A percentile compares a stretch with the other conserved stretches of the same genome.
Conservation (phyloP, 2,888 invertebrate species). For the Epiperipatus broadwayi region DNA sequence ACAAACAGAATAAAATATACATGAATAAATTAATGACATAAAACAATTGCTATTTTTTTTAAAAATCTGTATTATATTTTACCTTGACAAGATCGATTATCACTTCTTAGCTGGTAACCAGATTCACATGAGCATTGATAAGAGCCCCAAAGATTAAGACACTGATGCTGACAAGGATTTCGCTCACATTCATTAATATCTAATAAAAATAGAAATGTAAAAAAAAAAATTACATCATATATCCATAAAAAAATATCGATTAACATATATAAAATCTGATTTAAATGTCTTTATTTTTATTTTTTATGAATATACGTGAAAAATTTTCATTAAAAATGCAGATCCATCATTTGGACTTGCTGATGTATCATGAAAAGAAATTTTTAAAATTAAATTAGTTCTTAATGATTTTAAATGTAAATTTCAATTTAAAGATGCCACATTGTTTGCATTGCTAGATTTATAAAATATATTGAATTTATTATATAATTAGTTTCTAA, state of each 20-base stretch:
- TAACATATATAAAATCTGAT: background rate
- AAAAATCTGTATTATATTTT: too few relatives aligned
- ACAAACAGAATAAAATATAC: slow-evolving; percentile 22
- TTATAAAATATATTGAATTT: too few relatives aligned
- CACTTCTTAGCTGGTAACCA: slow-evolving; percentile 55
- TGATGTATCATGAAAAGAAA: too few relatives aligned
- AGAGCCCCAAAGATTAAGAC: slow-evolving; percentile 74
- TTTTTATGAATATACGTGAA: too few relatives aligned
- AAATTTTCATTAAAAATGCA: too few relatives aligned
- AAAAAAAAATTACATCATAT: slow-evolving; percentile 8
- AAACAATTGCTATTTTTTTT: too few relatives aligned
- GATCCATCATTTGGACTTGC: too few relatives aligned
- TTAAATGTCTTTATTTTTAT: slow-evolving; percentile 1
- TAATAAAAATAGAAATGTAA: slow-evolving; percentile 26
- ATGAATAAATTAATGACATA: slow-evolving; percentile 8
- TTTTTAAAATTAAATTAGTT: too few relatives aligned
- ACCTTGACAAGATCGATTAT: slow-evolving; percentile 41
- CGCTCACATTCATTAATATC: slow-evolving; percentile 49
- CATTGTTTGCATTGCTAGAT: too few relatives aligned
- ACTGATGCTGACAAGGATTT: slow-evolving; percentile 59
- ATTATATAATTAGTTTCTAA: too few relatives aligned
- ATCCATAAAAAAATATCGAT: background rate
- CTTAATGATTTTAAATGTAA: too few relatives aligned
- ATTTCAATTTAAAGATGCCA: too few relatives aligned
- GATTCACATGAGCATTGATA: slow-evolving; percentile 66